A percentile compares a stretch with the other conserved stretches of the same genome.
Conservation (phyloP, 2,113 vertebrate species). For the Neodontobutis hainanensis region DNA sequence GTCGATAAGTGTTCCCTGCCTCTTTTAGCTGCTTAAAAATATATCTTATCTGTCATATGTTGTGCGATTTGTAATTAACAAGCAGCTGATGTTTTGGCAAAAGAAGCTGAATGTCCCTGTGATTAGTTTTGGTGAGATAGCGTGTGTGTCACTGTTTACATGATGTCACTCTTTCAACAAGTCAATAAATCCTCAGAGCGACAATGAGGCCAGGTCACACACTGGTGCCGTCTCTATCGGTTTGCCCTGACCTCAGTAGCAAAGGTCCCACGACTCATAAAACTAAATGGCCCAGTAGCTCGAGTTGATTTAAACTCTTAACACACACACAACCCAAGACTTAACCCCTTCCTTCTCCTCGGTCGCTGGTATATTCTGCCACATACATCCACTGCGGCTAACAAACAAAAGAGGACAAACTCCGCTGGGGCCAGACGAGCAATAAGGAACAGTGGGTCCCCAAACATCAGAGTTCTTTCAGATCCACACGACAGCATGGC, state of each 20-base stretch:
- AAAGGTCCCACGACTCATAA: slow-evolving; percentile 48
- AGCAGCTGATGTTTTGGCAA: slow-evolving; percentile 21
- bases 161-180: slow-evolving; percentile 42
- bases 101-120: slow-evolving; percentile 8
- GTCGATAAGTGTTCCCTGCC: slow-evolving; percentile 52
- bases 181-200: slow-evolving; percentile 36
- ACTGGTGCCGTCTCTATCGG: slow-evolving; percentile 32
- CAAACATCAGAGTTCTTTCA: slow-evolving; percentile 42
- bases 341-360: not conserved
- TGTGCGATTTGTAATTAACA: slow-evolving; percentile 66
- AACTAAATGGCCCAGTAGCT: slow-evolving; percentile 35
- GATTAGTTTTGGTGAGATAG: slow-evolving; percentile 18
- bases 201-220: slow-evolving; percentile 33
- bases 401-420: slow-evolving; percentile 42
- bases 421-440: slow-evolving; percentile 2
- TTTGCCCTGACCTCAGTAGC: slow-evolving; percentile 52
- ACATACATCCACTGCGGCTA: slow-evolving; percentile 17
- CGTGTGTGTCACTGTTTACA: slow-evolving; percentile 26
- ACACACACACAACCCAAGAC: slow-evolving; percentile 21
- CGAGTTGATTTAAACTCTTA: slow-evolving; percentile 53
- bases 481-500: slow-evolving; percentile 43
- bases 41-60: slow-evolving; percentile 28
- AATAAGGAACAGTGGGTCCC: no score
- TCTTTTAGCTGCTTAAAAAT: slow-evolving; percentile 23
- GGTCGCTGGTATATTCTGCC: slow-evolving; percentile 13